phyloP scores from a whole-genome alignment of 1,140 invertebrate genomes.

The Bradynema listronoti region DNA sequence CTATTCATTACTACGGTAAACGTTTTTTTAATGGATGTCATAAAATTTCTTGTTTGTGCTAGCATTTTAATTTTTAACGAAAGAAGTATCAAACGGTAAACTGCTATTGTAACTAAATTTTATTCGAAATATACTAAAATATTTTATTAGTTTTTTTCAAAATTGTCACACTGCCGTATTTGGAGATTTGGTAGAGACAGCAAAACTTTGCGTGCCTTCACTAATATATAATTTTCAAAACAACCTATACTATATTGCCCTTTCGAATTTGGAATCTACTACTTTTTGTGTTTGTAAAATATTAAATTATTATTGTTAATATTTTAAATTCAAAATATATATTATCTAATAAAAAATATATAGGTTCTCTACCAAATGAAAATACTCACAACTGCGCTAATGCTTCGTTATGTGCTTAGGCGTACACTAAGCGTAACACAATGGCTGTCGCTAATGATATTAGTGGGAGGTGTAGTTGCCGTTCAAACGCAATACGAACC shows the following conservation, averaged over 20 bases:
- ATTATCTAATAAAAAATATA: conserved; percentile 30
- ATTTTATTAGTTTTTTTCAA: conserved; percentile 24
- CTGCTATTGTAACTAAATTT: too few species aligned
- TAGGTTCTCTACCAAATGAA: conserved; percentile 56
- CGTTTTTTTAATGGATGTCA: conserved; percentile 44
- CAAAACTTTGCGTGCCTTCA: conserved; percentile 32
- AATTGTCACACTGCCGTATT: conserved; percentile 24
- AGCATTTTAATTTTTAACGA: conserved; percentile 23
- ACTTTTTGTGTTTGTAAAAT: conserved; percentile 39
- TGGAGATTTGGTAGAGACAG: conserved; percentile 32
- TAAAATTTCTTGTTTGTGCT: conserved; percentile 40
- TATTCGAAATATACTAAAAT: conserved; percentile 11
- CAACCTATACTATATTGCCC: conserved; percentile 41
- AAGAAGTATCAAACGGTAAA: conserved; percentile 27
- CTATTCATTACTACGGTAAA: conserved; percentile 45
- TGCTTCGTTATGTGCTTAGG: conserved; percentile 43
- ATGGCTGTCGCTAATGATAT: conserved; percentile 42
- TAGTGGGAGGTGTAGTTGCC: conserved; percentile 39
- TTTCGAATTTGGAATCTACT: conserved; percentile 44
- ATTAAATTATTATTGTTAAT: conserved; percentile 9
- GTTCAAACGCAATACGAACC: conserved; percentile 52
- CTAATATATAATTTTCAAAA: conserved; percentile 43
- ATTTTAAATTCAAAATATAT: not conserved
- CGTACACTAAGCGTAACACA: conserved; percentile 37
- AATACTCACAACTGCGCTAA: conserved; percentile 53